A percentile compares a stretch with the other conserved stretches of the same genome.
These are phyloP conservation scores for Agrochola lota DNA, from an alignment of 2,888 invertebrate genomes.

Conservation along the genomic window DNA sequence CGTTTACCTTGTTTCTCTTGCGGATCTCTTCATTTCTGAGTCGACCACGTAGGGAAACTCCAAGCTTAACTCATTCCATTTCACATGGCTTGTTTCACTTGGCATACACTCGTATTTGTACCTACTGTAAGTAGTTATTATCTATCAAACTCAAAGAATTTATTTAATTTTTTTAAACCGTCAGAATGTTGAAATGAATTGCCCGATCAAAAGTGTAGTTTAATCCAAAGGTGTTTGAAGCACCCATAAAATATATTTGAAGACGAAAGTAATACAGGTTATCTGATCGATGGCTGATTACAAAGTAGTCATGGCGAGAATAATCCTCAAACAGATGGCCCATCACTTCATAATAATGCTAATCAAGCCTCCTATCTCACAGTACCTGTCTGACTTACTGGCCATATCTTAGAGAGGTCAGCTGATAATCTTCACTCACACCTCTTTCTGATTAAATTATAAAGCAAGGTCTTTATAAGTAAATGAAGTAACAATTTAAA, in stretches of 20 bases:
- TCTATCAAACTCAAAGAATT: neutral
- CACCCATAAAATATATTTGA: neutral
- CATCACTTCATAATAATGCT: constrained; percentile 27
- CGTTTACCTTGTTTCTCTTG: too few relatives aligned
- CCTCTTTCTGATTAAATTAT: constrained; percentile 50
- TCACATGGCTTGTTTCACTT: too few relatives aligned
- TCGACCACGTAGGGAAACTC: too few relatives aligned
- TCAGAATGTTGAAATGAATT: neutral
- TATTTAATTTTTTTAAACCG: neutral
- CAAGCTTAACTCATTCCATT: too few relatives aligned
- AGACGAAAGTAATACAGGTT: constrained; percentile 20
- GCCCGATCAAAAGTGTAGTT: too few relatives aligned
- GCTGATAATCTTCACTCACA: constrained; percentile 47
- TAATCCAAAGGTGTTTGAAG: neutral
- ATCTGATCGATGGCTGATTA: constrained; percentile 24
- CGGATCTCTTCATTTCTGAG: too few relatives aligned
- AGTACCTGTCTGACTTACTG: constrained; percentile 1
- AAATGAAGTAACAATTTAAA: constrained; percentile 54
- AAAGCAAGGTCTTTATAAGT: constrained; percentile 44
- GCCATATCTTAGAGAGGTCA: constrained; percentile 36
- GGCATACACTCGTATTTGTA: neutral
- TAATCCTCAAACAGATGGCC: constrained; percentile 27
- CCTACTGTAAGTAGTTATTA: neutral
- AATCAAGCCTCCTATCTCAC: constrained; percentile 14
- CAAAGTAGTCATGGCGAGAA: constrained; percentile 5